phyloP scores from a whole-genome alignment of 64 coral and sea anemone species.

The Actinia equina region DNA sequence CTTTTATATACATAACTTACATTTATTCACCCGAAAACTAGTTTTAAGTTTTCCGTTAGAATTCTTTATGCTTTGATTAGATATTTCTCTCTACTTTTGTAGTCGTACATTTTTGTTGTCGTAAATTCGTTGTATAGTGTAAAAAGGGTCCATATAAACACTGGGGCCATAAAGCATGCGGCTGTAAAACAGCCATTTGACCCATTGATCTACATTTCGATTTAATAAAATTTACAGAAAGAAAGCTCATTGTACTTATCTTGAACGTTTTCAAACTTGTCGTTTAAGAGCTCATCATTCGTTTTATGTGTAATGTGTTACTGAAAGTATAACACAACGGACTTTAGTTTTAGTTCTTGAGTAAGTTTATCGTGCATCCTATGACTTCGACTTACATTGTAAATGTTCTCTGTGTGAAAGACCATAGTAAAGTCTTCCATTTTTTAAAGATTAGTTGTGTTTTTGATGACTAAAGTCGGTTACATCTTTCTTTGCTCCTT shows the following conservation, averaged over 20 bases:
- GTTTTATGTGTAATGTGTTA: neutral
- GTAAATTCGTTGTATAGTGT: neutral
- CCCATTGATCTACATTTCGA: slow-evolving; percentile 1
- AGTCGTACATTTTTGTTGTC: neutral
- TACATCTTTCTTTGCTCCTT: neutral
- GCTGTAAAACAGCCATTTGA: slow-evolving; percentile 12
- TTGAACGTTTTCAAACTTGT: neutral
- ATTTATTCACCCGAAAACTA: slow-evolving; percentile 5
- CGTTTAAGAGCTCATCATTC: neutral
- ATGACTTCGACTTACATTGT: neutral
- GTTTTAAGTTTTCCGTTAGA: neutral
- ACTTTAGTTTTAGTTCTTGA: too few species aligned
- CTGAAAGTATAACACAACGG: neutral
- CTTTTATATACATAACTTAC: neutral
- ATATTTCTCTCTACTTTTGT: neutral
- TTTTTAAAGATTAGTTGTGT: neutral
- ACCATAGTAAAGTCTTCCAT: neutral
- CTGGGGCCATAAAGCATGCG: neutral
- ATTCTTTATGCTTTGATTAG: neutral
- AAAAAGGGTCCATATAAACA: neutral
- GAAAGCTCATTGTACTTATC: neutral
- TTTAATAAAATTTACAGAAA: neutral
- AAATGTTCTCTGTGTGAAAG: neutral
- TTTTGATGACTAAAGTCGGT: neutral
- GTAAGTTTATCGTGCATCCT: neutral